Base-by-base conservation (phyloP, 2,113 vertebrate genomes). In the Bombycilla garrulus region DNA sequence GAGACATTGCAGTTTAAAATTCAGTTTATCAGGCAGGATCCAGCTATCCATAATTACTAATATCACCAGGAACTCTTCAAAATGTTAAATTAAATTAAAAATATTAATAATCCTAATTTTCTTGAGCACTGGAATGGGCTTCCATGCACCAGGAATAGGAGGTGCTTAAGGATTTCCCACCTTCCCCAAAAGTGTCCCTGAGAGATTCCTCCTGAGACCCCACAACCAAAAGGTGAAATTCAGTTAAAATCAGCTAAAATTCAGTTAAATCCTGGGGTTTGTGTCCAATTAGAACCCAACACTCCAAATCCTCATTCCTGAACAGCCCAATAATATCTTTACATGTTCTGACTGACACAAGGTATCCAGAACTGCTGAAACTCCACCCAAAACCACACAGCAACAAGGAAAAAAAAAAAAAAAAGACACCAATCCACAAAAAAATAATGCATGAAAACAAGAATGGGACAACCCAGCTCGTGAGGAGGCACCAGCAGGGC, bases 311-410 rank as follows among this genome's bases (percentile, higher is more conserved):
- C n/a, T 22, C n/a, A 8, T 5, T 54, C 12, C 82, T 36, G 14
- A 16, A 6, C 6, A 69, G 14, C 31, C 42, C 64, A 73, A 2
- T 11, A 36, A 40, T 0, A 18, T 4, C 5, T 25, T 38, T 2
- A 1, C 0, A 3, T 0, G 2, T 77, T 47, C 15, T 14, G 6
- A 76, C 8, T 20, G 12, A 23, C 15, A n/a, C 60, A 38, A 53
- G 42, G 24, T 1, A 42, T 1, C 2, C 25, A 10, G 28, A 50
- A 16, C 14, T 38, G 38, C 38, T 5, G 2, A 25, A 69, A 54
- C 4, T 6, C 18, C 78, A 66, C 11, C 51, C 40, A 26, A 84
- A 95, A 19, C 12, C 6, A 62, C 5, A 21, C 4, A 38, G 8
- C 26, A 73, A 12, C 23, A 65, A 10, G 31, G 28, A 36, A 38